phyloP scores from a whole-genome alignment of 2,113 vertebrate species.

The Oostethus manadensis region DNA sequence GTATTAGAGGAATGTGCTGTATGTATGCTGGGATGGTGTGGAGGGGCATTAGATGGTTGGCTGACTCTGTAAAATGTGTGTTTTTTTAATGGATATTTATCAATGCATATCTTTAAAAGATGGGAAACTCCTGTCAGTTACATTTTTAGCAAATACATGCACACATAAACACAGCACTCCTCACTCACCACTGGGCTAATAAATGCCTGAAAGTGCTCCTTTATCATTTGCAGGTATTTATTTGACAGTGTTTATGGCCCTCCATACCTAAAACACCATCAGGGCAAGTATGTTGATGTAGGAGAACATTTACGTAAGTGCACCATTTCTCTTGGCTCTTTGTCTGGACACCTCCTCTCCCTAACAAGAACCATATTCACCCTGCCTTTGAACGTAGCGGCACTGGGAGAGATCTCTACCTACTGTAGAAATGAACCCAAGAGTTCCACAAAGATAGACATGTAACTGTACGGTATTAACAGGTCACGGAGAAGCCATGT shows the following conservation, averaged over 20 bases:
- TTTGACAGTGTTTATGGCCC: slow-evolving; percentile 55
- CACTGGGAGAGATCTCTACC: slow-evolving; percentile 29
- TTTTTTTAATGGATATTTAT: slow-evolving; percentile 50
- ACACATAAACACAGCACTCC: slow-evolving; percentile 19
- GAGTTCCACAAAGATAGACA: slow-evolving; percentile 43
- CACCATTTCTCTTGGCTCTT: slow-evolving; percentile 31
- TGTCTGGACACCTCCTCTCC: slow-evolving; percentile 40
- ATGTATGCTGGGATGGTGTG: slow-evolving; percentile 21
- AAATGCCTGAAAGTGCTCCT: slow-evolving; percentile 47
- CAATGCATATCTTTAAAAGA: slow-evolving; percentile 28
- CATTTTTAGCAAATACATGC: slow-evolving; percentile 15
- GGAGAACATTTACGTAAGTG: slow-evolving; percentile 59
- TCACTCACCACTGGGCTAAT: slow-evolving; percentile 32
- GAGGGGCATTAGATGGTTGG: slow-evolving; percentile 31
- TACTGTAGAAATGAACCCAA: slow-evolving; percentile 26
- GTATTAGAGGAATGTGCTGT: slow-evolving; percentile 39
- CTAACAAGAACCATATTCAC: slow-evolving; percentile 67
- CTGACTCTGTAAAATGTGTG: slow-evolving; percentile 31
- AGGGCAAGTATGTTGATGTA: slow-evolving; percentile 59
- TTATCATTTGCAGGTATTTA: slow-evolving; percentile 59
- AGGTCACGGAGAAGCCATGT: slow-evolving; percentile 52
- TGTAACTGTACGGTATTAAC: slow-evolving; percentile 58
- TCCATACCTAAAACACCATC: slow-evolving; percentile 40
- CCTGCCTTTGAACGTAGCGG: slow-evolving; percentile 40
- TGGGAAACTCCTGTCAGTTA: slow-evolving; percentile 14